Base-by-base conservation (phyloP, 2,888 invertebrate species). In the Andrena bucephala region DNA sequence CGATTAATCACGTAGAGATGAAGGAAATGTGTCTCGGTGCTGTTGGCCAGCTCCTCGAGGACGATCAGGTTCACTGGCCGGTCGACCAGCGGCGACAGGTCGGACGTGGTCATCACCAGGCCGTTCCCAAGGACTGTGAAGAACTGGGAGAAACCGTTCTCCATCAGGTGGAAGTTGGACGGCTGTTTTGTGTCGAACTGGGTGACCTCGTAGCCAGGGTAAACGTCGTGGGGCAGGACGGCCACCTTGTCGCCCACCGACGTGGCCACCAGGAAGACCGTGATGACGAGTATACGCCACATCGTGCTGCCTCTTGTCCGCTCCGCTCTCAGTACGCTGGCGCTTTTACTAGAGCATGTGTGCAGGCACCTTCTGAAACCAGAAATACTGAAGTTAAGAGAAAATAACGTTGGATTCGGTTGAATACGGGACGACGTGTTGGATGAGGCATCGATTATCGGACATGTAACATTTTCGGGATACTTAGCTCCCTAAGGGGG, bases 111-210 rank as follows among this genome's bases (percentile, higher is more conserved):
- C 98, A 98, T 98, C 77, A 98, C 96, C 76, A 98, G 96, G 70
- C 98, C 98, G 94, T 98, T 97, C 87, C 97, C 96, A 77, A 98
- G 95, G 87, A 98, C 96, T 10, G 98, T 97, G 94, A 98, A 98
- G 94, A 97, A 98, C 87, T 97, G 96, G 65, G 97, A 97, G 93
- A 96, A 97, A 85, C 97, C 97, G 68, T 97, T 97, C 91, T 98
- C 97, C 91, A 97, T 94, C 86, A 97, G 95, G 85, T 95, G 96
- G 93, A 96, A 97, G 84, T 95, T 95, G 91, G 95, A 95, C 82
- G 95, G 94, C 0, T 85, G 84, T 50, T 83, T 85, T 16, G 85
- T 73, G 24, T 85, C 77, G 16, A 98, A 97, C 92, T 97, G 96
- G 93, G 97, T 97, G 92, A 98, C 97, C 93, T 97, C 97, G 94